Base-by-base conservation (phyloP, 2,888 invertebrate species). In the Melanophora roralis region DNA sequence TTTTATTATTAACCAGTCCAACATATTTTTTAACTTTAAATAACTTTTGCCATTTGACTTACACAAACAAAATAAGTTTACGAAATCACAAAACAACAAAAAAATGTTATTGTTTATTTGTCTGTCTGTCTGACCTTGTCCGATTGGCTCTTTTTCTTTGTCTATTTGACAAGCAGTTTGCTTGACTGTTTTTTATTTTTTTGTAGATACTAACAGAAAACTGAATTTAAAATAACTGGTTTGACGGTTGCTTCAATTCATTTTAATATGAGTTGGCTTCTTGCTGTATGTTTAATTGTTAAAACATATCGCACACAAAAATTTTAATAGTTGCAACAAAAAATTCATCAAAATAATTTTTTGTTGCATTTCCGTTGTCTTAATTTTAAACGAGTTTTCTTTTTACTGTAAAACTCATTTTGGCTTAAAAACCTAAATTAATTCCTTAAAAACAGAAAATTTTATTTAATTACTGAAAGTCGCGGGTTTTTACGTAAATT, bases 31-130 rank as follows among this genome's bases (percentile, higher is more conserved):
- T 45, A 47, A 43, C 65, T 60, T 49, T 14, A 40, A 76, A 27
- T 32, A 53, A 74, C 75, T 60, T 55, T 55, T 68, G 75, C 47
- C 75, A 69, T 76, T 76, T 69, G 45, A 16, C 45, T 59, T 36
- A 43, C 67, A 59, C 11, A 60, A 57, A 59, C 4, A 49, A 49
- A 34, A 11, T 34, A 23, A 40, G n/a, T n/a, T n/a, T 38, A 3
- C 23, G 21, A 16, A 23, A 7, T 11, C 1, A 43, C 23, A 14
- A n/a, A n/a, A 19, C 9, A 23, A 57, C 34, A 57, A 19, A 12
- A 5, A 21, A 3, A 5, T 6, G 27, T 27, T 27, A 27, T 6
- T 27, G 27, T 27, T 27, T 27, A 5, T 27, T 5, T 27, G 23
- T 23, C 49, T 51, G 14, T 34, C 43, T 7, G 2, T 19, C 38